A percentile compares a stretch with the other conserved stretches of the same genome.
Conservation (phyloP, 2,888 invertebrate genomes). For the Minunthozetes semirufus region DNA sequence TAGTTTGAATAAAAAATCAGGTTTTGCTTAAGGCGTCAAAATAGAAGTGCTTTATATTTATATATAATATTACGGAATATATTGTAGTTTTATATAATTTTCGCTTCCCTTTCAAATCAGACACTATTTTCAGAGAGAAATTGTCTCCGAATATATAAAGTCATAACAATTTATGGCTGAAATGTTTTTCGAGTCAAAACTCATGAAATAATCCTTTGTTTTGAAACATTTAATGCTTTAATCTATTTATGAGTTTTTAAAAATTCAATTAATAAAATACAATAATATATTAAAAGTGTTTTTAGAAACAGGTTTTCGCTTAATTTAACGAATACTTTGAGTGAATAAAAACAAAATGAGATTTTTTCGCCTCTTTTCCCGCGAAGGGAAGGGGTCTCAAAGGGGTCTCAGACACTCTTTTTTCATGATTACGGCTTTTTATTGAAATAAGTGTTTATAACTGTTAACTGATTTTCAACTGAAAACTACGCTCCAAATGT, state of each 20-base stretch:
- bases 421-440: too few species aligned
- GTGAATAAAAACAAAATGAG: too few species aligned
- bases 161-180: neutral
- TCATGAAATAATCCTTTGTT: too few species aligned
- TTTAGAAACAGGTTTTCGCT: too few species aligned
- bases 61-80: neutral
- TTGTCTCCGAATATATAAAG: neutral
- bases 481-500: neutral
- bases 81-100: neutral
- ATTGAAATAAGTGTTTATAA: neutral
- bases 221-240: neutral
- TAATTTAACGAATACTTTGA: too few species aligned
- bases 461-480: neutral
- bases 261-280: neutral
- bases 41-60: neutral
- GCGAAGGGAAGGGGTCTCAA: too few species aligned
- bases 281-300: neutral
- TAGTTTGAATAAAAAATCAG: neutral
- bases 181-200: neutral
- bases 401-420: too few species aligned
- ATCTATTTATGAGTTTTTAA: neutral
- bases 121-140: neutral
- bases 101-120: neutral
- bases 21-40: neutral
- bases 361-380: too few species aligned